Percentiles rank a stretch among this genome's conserved stretches.
These are phyloP conservation scores for Oxycera nigricornis DNA, from an alignment of 2,888 invertebrate genomes.

Conservation along the genomic window DNA sequence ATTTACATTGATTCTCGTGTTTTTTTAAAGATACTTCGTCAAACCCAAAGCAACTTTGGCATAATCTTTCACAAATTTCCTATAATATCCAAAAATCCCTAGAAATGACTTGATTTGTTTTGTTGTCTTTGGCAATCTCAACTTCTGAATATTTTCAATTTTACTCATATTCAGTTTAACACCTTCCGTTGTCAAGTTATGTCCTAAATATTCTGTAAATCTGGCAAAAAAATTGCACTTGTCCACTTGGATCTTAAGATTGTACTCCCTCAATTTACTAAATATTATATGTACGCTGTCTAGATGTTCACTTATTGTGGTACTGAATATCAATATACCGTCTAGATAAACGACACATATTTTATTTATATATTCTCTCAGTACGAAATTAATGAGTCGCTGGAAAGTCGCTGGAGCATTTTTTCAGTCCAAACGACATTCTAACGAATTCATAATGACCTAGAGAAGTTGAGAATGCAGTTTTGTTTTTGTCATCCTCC, in stretches of 20 bases:
- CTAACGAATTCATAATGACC: too few species aligned
- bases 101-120: too few species aligned
- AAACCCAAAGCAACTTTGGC: too few species aligned
- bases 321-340: too few species aligned
- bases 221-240: conserved; percentile 28
- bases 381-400: conserved; percentile 37
- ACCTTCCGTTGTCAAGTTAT: conserved; percentile 16
- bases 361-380: conserved; percentile 48
- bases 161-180: conserved; percentile 19
- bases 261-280: conserved; percentile 44
- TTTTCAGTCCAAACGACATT: conserved; percentile 3
- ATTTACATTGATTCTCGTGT: not conserved
- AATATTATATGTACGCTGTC: conserved; percentile 48
- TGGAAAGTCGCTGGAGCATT: conserved; percentile 12
- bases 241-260: conserved; percentile 26
- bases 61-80: too few species aligned
- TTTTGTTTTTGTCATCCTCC: not conserved
- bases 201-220: conserved; percentile 34
- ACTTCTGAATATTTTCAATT: not conserved
- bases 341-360: too few species aligned
- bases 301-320: conserved; percentile 50
- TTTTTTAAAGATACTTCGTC: conserved; percentile 2
- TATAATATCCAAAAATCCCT: too few species aligned
- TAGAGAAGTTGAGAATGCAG: not conserved
- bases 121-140: not conserved